A percentile compares a stretch with the other conserved stretches of the same genome.
phyloP scores from a whole-genome alignment of 2,113 vertebrate genomes.

The Rostratula benghalensis region DNA sequence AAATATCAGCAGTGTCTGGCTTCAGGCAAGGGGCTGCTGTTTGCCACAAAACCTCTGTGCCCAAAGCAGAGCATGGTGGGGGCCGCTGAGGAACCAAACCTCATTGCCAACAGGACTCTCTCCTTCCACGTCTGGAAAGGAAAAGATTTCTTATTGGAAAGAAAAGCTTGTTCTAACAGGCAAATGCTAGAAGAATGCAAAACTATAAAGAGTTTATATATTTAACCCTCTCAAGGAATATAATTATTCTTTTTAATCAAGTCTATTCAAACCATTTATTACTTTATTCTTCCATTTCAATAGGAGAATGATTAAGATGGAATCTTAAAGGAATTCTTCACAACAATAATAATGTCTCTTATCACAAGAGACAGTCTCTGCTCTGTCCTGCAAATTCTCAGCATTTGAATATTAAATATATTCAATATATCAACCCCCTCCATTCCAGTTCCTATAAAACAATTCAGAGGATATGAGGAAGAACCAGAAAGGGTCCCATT shows the following conservation, averaged over 20 bases:
- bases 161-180: background rate
- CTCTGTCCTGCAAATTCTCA: constrained; percentile 63
- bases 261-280: constrained; percentile 75
- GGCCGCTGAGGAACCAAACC: background rate
- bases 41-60: background rate
- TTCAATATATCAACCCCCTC: constrained; percentile 52
- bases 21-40: background rate
- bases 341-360: constrained; percentile 71
- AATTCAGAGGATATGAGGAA: constrained; percentile 29
- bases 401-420: constrained; percentile 69
- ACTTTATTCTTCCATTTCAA: constrained; percentile 77
- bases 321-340: constrained; percentile 76
- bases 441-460: constrained; percentile 58
- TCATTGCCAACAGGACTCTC: background rate
- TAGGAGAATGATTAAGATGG: constrained; percentile 72
- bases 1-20: background rate
- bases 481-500: constrained; percentile 43
- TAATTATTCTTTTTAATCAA: constrained; percentile 78
- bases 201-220: constrained; percentile 62
- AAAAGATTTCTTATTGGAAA: background rate
- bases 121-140: background rate
- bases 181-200: constrained; percentile 56
- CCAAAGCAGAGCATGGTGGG: rapidly evolving
- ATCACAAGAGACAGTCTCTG: constrained; percentile 67
- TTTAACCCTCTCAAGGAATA: constrained; percentile 66